A percentile compares a stretch with the other conserved stretches of the same genome.
Conservation (phyloP, 2,113 vertebrate species). For the Ranitomeya variabilis region DNA sequence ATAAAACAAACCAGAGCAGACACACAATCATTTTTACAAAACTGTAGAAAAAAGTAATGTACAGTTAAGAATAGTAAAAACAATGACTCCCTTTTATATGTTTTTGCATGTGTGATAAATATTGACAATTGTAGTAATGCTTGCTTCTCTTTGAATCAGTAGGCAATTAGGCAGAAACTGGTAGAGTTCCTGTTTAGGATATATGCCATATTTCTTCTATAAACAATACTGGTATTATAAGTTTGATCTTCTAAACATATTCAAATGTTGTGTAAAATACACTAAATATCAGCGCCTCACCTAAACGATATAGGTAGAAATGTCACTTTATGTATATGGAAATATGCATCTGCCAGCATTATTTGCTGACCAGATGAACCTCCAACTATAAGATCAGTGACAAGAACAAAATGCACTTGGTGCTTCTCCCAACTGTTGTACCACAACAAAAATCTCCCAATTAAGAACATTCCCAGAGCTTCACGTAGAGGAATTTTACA, state of each 20-base stretch:
- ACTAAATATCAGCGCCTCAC: constrained; percentile 71
- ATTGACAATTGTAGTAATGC: constrained; percentile 79
- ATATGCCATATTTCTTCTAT: constrained; percentile 56
- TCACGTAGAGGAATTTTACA: constrained; percentile 77
- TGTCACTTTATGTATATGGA: constrained; percentile 66
- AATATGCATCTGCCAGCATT: constrained; percentile 67
- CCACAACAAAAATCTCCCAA: constrained; percentile 87
- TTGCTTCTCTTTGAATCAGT: constrained; percentile 69
- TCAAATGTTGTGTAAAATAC: constrained; percentile 62
- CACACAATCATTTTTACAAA: constrained; percentile 70
- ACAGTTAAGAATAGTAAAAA: constrained; percentile 69
- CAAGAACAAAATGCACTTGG: constrained; percentile 79
- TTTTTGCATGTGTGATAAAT: constrained; percentile 62
- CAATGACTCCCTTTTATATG: constrained; percentile 61
- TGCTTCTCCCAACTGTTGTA: constrained; percentile 96
- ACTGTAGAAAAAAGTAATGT: constrained; percentile 69
- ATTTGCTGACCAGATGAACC: constrained; percentile 87
- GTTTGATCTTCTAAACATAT: constrained; percentile 68
- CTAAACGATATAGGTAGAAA: constrained; percentile 81
- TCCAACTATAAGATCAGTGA: constrained; percentile 78
- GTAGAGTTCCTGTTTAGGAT: constrained; percentile 70
- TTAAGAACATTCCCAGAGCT: constrained; percentile 63
- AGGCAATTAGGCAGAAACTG: constrained; percentile 70
- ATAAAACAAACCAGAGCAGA: constrained; percentile 67
- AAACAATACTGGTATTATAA: constrained; percentile 76